Conservation (phyloP, 92 coral and sea anemone genomes). For the Epizoanthus illoricatus region DNA sequence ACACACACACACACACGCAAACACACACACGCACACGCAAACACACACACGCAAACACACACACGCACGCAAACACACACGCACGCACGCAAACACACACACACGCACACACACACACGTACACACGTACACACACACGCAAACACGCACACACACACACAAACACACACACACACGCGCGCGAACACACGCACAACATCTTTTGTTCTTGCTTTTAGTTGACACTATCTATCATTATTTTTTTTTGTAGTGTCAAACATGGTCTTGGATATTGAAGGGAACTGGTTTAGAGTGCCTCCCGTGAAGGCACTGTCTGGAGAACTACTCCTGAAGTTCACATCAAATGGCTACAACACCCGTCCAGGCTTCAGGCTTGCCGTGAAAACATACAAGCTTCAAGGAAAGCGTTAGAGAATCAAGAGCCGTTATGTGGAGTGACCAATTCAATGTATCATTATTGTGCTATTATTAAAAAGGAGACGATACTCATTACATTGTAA, state of each 20-base stretch:
- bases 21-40: no score
- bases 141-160: no score
- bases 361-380: conserved; percentile 63
- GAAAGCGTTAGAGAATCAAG: conserved; percentile 15
- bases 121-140: no score
- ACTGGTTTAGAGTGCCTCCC: conserved; percentile 43
- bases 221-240: neutral
- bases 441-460: neutral
- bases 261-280: conserved; percentile 61
- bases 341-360: conserved; percentile 51
- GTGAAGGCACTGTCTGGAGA: conserved; percentile 57
- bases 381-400: conserved; percentile 47
- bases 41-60: no score
- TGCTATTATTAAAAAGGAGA: neutral
- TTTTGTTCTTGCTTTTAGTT: neutral
- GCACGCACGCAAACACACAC: no score
- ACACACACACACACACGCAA: neutral
- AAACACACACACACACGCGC: neutral
- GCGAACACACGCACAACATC: no score
- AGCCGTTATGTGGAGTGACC: neutral
- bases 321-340: conserved; percentile 60
- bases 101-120: no score
- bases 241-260: conserved; percentile 48
- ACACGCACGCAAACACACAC: no score
- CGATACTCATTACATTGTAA: neutral